Conservation (phyloP, 2,888 invertebrate genomes). For the Sarcophaga subvicina region DNA sequence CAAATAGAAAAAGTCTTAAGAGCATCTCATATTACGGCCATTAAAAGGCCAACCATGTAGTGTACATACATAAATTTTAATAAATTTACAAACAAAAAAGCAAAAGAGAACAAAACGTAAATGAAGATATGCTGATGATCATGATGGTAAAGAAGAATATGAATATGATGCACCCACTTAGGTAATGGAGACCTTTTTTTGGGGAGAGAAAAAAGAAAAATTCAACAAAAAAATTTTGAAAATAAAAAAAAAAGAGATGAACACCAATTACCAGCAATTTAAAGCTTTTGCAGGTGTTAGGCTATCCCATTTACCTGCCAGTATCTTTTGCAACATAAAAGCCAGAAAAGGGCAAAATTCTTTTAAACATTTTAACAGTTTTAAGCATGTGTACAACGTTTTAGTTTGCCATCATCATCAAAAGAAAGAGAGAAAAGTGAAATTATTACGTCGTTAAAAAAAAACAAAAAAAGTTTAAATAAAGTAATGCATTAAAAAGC, state of each 20-base stretch:
- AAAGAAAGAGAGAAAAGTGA: too few species aligned
- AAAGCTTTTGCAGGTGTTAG: conserved; percentile 47
- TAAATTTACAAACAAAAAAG: conserved; percentile 6
- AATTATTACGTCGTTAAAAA: too few species aligned
- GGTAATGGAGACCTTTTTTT: conserved; percentile 20
- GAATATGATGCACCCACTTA: conserved; percentile 38
- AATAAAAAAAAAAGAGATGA: conserved; percentile 16
- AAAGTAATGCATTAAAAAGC: too few species aligned
- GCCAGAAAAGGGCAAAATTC: not conserved
- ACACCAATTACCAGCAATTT: conserved; percentile 38
- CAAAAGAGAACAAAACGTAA: conserved; percentile 40
- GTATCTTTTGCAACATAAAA: not conserved
- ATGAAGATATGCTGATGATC: not conserved
- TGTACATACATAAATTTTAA: too few species aligned
- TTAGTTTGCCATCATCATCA: too few species aligned
- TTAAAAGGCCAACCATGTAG: conserved; percentile 47
- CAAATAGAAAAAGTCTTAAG: conserved; percentile 6
- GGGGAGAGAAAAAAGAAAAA: not conserved
- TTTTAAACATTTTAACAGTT: too few species aligned
- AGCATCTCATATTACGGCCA: conserved; percentile 42
- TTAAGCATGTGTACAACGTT: too few species aligned
- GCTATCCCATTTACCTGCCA: conserved; percentile 18
- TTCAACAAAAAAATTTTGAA: conserved; percentile 24
- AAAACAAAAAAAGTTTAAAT: too few species aligned
- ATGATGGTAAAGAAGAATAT: not conserved